Conservation (phyloP, 2,797 vertebrate genomes). For the Ctenochaetus hawaiiensis region DNA sequence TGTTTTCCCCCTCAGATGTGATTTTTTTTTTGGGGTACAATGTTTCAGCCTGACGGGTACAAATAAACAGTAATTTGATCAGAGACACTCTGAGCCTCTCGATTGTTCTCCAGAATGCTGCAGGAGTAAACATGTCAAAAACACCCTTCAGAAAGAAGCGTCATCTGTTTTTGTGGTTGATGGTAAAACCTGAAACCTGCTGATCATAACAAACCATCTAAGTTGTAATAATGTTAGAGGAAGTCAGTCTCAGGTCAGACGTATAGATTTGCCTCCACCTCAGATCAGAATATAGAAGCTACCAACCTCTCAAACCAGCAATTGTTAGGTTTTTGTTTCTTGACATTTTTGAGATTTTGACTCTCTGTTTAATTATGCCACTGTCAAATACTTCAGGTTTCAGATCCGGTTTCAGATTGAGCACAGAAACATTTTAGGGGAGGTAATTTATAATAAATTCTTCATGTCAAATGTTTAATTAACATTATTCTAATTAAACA, state of each 20-base stretch:
- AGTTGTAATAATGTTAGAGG: background rate
- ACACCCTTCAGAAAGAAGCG: background rate
- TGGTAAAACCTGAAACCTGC: background rate
- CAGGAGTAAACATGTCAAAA: constrained; percentile 10
- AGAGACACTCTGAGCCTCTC: background rate
- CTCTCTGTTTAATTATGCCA: background rate
- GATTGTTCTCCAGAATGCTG: background rate
- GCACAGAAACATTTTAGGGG: background rate
- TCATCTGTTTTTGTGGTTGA: background rate
- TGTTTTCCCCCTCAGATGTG: background rate
- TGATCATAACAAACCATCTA: background rate
- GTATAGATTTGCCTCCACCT: background rate
- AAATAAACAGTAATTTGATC: constrained; percentile 15
- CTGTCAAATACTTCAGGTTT: background rate
- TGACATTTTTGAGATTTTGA: background rate
- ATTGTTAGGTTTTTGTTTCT: background rate
- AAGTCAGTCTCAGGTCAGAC: no score
- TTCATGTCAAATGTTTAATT: background rate
- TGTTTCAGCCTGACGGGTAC: background rate
- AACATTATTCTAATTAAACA: background rate
- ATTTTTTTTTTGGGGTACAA: constrained; percentile 9
- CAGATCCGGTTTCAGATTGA: background rate
- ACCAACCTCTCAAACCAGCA: no score
- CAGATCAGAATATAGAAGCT: background rate
- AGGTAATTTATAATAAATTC: background rate